Evolutionary conservation across 2,113 vertebrate species (phyloP).

Genomic region (Todiramphus saurophagus): DNA sequence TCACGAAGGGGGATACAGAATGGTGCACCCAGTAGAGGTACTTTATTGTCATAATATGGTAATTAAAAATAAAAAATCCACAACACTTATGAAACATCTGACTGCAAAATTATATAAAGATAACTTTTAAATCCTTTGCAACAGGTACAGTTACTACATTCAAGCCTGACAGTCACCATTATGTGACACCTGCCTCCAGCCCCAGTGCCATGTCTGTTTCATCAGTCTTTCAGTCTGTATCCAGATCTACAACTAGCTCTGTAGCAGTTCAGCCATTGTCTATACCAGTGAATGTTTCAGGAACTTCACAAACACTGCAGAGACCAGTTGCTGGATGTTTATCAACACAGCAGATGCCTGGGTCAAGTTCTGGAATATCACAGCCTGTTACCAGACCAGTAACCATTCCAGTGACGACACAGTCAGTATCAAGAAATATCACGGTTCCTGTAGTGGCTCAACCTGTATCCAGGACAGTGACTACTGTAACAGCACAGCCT

Average conservation of each 20-base stretch:
- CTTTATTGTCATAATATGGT: conserved; percentile 63
- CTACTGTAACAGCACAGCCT: conserved; percentile 73
- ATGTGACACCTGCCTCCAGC: conserved; percentile 62
- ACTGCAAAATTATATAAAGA: not conserved
- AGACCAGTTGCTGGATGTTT: conserved; percentile 59
- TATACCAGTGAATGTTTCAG: conserved; percentile 66
- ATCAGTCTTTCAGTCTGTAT: conserved; percentile 68
- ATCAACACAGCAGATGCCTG: conserved; percentile 49
- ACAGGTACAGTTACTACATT: conserved; percentile 74
- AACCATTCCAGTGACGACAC: conserved; percentile 65
- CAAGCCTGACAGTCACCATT: conserved; percentile 73
- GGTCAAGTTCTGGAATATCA: conserved; percentile 57
- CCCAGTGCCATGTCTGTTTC: conserved; percentile 49
- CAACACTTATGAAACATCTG: conserved; percentile 16
- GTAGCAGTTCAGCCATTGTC: conserved; percentile 71
- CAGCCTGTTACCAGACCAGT: conserved; percentile 63
- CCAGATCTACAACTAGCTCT: conserved; percentile 64
- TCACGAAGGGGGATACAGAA: conserved; percentile 77
- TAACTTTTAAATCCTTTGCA: conserved; percentile 67
- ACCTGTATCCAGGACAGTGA: conserved; percentile 58
- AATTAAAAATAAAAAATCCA: conserved; percentile 42
- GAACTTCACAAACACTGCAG: conserved; percentile 52
- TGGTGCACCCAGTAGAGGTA: conserved; percentile 80
- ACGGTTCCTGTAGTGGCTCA: conserved; percentile 61
- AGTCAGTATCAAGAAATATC: conserved; percentile 55